Conservation (phyloP, 2,113 vertebrate genomes). For the Calidris pugnax region DNA sequence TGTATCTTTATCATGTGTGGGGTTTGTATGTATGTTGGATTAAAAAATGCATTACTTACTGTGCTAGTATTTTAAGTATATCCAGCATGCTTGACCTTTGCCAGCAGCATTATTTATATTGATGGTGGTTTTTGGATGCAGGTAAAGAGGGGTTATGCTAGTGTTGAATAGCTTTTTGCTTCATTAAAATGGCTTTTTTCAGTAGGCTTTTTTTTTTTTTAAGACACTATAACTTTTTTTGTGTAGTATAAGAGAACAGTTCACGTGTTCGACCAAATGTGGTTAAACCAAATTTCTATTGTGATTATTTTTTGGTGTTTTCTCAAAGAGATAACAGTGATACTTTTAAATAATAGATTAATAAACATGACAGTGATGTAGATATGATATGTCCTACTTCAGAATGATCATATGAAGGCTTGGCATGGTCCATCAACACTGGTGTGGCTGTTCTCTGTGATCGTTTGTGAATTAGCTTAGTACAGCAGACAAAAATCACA, state of each 20-base stretch:
- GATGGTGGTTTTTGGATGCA: not conserved
- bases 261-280: not conserved
- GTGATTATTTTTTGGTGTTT: not conserved
- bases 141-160: not conserved
- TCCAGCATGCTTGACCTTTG: not conserved
- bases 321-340: not conserved
- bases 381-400: not conserved
- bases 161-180: not conserved
- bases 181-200: not conserved
- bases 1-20: not conserved
- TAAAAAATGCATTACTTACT: not conserved
- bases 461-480: not conserved
- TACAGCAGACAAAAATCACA: not conserved
- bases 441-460: not conserved
- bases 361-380: not conserved
- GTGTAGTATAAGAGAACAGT: not conserved
- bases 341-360: accelerated
- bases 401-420: not conserved
- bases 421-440: not conserved
- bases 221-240: not conserved
- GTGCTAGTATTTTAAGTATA: not conserved
- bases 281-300: not conserved
- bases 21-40: not conserved
- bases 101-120: not conserved
- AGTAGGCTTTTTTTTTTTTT: not conserved